These are phyloP conservation scores for Caenorhabditis drosophilae DNA, from an alignment of 2,888 invertebrate genomes.

Conservation along the genomic window DNA sequence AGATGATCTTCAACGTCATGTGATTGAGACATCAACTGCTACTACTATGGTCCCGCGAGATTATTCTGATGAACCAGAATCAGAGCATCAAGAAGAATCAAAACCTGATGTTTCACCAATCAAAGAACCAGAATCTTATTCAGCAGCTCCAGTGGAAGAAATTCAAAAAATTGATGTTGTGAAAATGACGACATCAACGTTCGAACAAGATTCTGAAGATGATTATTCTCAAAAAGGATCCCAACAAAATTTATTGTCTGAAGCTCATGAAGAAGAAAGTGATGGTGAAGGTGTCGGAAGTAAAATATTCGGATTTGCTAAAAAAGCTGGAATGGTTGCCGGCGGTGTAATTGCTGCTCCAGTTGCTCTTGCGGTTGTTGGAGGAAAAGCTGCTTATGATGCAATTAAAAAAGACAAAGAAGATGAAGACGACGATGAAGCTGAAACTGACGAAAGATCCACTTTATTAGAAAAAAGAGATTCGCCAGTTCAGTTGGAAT, in stretches of 20 bases:
- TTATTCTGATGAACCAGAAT: not conserved
- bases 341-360: conserved; percentile 55
- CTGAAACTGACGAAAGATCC: not conserved
- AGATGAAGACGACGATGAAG: conserved; percentile 22
- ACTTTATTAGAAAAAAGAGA: too few species aligned
- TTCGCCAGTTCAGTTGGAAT: too few species aligned
- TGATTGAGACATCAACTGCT: not conserved
- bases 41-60: not conserved
- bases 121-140: conserved; percentile 1
- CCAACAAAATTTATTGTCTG: too few species aligned
- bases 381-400: conserved; percentile 53
- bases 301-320: conserved; percentile 45
- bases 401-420: conserved; percentile 34
- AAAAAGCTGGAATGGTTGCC: conserved; percentile 51
- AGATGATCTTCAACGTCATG: too few species aligned
- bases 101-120: not conserved
- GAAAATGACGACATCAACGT: too few species aligned
- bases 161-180: not conserved
- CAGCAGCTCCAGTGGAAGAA: conserved; percentile 1
- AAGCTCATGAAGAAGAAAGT: conserved; percentile 11
- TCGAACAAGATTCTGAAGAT: too few species aligned
- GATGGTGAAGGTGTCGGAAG: conserved; percentile 37
- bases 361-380: conserved; percentile 50
- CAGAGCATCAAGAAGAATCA: not conserved
- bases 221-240: too few species aligned